phyloP scores from a whole-genome alignment of 1,140 invertebrate genomes.

The Trichogramma pretiosum region DNA sequence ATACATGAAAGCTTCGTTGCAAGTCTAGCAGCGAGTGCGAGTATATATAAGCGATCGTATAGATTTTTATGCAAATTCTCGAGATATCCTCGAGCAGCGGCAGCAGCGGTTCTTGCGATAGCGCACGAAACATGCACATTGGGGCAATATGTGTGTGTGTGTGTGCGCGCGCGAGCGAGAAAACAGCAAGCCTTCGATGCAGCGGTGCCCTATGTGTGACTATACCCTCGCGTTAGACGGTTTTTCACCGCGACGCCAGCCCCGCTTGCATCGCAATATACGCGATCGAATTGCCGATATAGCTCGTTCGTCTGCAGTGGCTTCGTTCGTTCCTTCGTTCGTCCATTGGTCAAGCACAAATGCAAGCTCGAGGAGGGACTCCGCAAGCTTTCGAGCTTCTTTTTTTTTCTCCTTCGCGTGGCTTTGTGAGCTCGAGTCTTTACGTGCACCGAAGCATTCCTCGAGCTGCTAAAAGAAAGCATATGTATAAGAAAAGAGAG shows the following conservation, averaged over 20 bases:
- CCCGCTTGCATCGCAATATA: too few relatives aligned
- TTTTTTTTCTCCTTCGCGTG: background rate
- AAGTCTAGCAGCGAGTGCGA: too few relatives aligned
- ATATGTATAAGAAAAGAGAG: slow-evolving; percentile 3
- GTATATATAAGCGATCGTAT: slow-evolving; percentile 36
- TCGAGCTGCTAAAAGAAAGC: too few relatives aligned
- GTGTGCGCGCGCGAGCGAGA: too few relatives aligned
- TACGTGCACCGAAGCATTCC: too few relatives aligned
- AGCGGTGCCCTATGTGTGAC: background rate
- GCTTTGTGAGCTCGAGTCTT: background rate
- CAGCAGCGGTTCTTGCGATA: too few relatives aligned
- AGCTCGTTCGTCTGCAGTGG: background rate
- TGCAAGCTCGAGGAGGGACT: too few relatives aligned
- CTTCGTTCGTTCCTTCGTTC: background rate
- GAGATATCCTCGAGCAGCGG: slow-evolving; percentile 41
- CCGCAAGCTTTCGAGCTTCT: too few relatives aligned
- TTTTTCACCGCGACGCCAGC: too few relatives aligned
- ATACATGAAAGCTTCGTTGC: too few relatives aligned
- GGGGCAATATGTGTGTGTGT: slow-evolving; percentile 28
- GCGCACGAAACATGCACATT: slow-evolving; percentile 39
- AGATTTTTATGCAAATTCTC: slow-evolving; percentile 46
- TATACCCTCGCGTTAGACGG: too few relatives aligned
- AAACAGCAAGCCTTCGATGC: slow-evolving; percentile 31
- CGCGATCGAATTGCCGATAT: slow-evolving; percentile 14
- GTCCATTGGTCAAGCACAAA: too few relatives aligned